Percentiles rank a stretch among this genome's conserved stretches.
These are phyloP conservation scores for Penaeus monodon DNA, from an alignment of 2,888 invertebrate species.

Conservation along the genomic window DNA sequence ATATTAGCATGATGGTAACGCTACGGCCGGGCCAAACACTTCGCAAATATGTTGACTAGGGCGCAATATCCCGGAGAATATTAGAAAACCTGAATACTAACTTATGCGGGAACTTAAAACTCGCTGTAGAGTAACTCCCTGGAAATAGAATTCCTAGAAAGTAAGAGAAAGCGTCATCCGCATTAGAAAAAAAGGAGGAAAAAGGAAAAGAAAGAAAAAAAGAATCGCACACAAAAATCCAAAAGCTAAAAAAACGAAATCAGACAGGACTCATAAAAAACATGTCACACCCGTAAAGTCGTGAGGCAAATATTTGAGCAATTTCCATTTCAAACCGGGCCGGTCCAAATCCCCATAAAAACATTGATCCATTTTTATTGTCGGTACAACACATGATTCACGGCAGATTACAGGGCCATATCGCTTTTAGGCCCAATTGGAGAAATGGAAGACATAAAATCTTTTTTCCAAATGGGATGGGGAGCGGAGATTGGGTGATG, in stretches of 20 bases:
- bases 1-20: no score
- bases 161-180: no score
- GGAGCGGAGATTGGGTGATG: no score
- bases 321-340: conserved; percentile 38
- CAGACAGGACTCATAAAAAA: conserved; percentile 14
- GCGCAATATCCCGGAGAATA: no score
- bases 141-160: no score
- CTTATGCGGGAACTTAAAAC: no score
- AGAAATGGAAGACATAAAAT: conserved; percentile 19
- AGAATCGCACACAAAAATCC: conserved; percentile 18
- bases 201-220: neutral
- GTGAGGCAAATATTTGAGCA: conserved; percentile 35
- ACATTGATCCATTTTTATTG: conserved; percentile 41
- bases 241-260: neutral
- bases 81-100: no score
- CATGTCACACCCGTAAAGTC: conserved; percentile 35
- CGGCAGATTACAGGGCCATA: conserved; percentile 12
- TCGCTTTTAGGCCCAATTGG: neutral
- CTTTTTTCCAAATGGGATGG: neutral
- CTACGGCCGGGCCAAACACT: no score
- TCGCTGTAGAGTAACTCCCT: no score
- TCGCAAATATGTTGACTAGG: no score
- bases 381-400: conserved; percentile 31
- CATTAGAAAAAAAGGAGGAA: conserved; percentile 3
- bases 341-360: conserved; percentile 22